Evolutionary conservation across 2,888 invertebrate species (phyloP), one percentile per base, ranked within the genome.

Genomic region (Synergus umbraculus): DNA sequence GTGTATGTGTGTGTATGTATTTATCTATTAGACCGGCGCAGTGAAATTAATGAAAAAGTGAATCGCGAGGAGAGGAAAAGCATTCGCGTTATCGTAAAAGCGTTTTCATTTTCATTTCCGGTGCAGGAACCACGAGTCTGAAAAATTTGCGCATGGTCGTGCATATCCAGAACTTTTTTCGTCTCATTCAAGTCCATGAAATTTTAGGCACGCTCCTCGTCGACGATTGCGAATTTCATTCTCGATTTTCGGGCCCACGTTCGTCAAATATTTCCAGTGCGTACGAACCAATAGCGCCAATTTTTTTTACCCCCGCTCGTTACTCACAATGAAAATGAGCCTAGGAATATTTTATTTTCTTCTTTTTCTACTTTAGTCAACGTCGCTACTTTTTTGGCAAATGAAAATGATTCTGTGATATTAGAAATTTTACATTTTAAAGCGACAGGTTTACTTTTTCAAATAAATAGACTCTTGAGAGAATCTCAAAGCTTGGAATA

Each of bases 151-250:
- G 49, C 49, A 29, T 22, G n/a, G 44, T 67, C 44, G 69, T 49
- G 69, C 49, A 73, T 73, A 73, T 54, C 46, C 49, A 69, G 29
- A 69, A 46, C 13, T 46, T 46, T 83, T 85, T 83, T 78, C 12
- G n/a, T 18, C 22, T 46, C 67, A 12, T 46, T 13, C 29, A 73
- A 9, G 18, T 66, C 12, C 81, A 82, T 67, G 81, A 84, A 84
- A 87, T 87, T 87, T 86, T 83, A 86, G 82, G 86, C 87, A 87
- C 86, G 87, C 84, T 83, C 84, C 83, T 86, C 85, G 85, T 85
- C 86, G 85, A 87, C 86, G 82, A 86, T 86, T 85, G 85, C 82
- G 79, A 79, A 82, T 84, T 83, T 84, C 73, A 79, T 78, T 63
- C 81, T 78, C 78, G 79, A 80, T 81, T 66, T 73, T 77, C 79